Evolutionary conservation across 2,113 vertebrate species (phyloP).

Genomic region (Typhlomys cinereus): DNA sequence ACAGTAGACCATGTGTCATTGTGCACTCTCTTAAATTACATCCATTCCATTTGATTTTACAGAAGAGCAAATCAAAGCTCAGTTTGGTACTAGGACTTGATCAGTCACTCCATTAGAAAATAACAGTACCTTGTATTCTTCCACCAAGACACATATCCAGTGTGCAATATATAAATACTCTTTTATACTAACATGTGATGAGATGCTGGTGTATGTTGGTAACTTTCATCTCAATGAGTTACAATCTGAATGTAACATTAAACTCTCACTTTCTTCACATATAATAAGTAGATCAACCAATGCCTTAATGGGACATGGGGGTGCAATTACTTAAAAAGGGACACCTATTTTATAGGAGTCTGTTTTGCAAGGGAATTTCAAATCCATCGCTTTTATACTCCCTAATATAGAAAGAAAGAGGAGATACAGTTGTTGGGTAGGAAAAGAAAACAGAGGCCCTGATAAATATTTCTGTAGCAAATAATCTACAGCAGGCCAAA

Average conservation of each 20-base stretch:
- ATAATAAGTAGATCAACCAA: background rate
- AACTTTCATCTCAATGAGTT: slow-evolving; percentile 33
- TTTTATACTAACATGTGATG: background rate
- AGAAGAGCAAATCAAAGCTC: slow-evolving; percentile 15
- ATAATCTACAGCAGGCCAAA: background rate
- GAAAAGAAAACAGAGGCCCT: slow-evolving; percentile 57
- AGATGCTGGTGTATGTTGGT: background rate
- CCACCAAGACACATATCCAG: background rate
- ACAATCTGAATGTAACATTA: background rate
- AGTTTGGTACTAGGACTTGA: background rate
- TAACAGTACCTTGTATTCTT: background rate
- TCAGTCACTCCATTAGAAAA: background rate
- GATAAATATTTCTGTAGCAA: slow-evolving; percentile 51
- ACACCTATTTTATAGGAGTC: background rate
- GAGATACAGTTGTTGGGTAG: background rate
- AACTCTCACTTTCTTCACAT: slow-evolving; percentile 1
- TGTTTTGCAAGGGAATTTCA: background rate
- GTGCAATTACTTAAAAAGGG: background rate
- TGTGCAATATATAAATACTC: background rate
- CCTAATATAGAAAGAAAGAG: background rate
- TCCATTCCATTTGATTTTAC: slow-evolving; percentile 17
- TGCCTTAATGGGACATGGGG: background rate
- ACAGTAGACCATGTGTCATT: background rate
- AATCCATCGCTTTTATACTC: background rate
- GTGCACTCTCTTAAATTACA: slow-evolving; percentile 3